Base-by-base conservation (phyloP, 1,140 invertebrate species). In the Pissodes strobi region DNA sequence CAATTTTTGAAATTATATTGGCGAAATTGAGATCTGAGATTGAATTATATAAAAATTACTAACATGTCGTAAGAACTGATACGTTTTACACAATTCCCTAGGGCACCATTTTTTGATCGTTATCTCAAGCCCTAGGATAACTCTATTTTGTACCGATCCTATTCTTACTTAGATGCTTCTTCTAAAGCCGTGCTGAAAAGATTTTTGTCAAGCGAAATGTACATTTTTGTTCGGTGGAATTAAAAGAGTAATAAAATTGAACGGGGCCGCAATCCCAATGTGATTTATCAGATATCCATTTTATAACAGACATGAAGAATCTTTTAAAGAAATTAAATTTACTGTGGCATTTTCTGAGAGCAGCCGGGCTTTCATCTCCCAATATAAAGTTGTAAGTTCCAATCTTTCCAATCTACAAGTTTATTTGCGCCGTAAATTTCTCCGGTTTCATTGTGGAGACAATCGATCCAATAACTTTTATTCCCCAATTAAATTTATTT, bases 301-400 rank as follows among this genome's bases (percentile, higher is more conserved):
- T 51, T 41, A 13, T 51, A 61, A 61, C 46, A 15, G 37, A 61
- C 58, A 61, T 52, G 46, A 43, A 25, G 58, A 52, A 61, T 61
- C 58, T 61, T 61, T 60, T 61, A 61, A 61, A 52, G 58, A 61
- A 61, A 61, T 61, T 61, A 61, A 61, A 61, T 61, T 61, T 61
- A 52, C 58, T 41, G 48, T 59, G 56, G 41, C 52, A 2, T 46
- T 48, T 59, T 37, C 38, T 10, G 21, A 59, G 23, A 48, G 45
- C 41, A 18, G 27, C 41, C 38, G 6, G 21, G 55, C 30, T 37
- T 34, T 59, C 56, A 37, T 59, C 56, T 34, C 18, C 30, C 45
- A 49, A 59, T 59, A 48, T 59, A 48, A 37, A 41, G 49, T 30
- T 30, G 41, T 38, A 37, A 48, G 56, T 49, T 59, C 27, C n/a